These are phyloP conservation scores for Stylophora pistillata DNA, from an alignment of 64 coral and sea anemone genomes.

Conservation along the genomic window DNA sequence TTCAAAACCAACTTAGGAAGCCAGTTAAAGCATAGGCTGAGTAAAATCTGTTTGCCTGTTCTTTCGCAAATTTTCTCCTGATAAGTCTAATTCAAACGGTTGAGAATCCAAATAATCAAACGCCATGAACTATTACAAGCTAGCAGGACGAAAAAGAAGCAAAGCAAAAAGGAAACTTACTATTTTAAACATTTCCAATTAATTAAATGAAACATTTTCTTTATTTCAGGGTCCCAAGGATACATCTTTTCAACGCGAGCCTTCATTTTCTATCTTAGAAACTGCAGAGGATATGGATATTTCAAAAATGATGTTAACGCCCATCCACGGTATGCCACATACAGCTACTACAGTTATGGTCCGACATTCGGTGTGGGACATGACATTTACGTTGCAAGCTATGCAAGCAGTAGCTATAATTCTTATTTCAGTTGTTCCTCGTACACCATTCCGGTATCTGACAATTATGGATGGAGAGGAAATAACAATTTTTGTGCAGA, in stretches of 20 bases:
- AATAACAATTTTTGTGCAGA: background rate
- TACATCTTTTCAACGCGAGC: background rate
- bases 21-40: no score
- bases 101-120: no score
- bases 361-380: slow-evolving; percentile 42
- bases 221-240: background rate
- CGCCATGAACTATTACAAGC: no score
- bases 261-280: slow-evolving; percentile 38
- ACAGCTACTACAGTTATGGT: background rate
- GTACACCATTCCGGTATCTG: slow-evolving; percentile 12
- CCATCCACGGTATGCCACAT: background rate
- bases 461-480: background rate
- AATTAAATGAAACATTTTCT: no score
- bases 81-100: no score
- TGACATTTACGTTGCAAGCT: background rate
- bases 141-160: no score
- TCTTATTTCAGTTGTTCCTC: background rate
- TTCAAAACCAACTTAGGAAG: no score
- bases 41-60: no score
- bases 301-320: background rate
- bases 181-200: no score
- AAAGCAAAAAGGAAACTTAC: no score
- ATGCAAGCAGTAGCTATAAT: background rate
- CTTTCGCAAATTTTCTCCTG: no score
- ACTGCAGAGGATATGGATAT: slow-evolving; percentile 21